phyloP scores from a whole-genome alignment of 2,797 vertebrate genomes.

The Lycodopsis pacificus region DNA sequence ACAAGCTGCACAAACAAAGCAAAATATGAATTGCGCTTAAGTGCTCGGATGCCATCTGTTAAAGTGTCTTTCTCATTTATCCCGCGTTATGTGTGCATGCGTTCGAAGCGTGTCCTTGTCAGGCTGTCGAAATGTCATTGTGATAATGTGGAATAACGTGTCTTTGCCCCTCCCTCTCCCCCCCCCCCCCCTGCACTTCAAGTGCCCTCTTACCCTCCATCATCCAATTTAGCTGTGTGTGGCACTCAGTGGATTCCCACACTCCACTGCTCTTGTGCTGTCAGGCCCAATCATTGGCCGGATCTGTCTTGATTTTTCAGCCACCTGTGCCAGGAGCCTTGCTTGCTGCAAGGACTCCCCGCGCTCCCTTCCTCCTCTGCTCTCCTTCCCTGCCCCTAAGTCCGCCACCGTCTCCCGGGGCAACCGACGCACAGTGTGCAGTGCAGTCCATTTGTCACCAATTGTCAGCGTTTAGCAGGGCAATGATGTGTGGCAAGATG shows the following conservation, averaged over 20 bases:
- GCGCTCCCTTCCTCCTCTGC: conserved; percentile 58
- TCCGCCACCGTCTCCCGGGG: conserved; percentile 85
- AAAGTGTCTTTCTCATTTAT: conserved; percentile 36
- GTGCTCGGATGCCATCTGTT: conserved; percentile 50
- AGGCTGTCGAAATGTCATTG: conserved; percentile 50
- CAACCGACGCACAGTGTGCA: conserved; percentile 86
- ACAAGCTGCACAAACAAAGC: conserved; percentile 45
- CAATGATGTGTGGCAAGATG: conserved; percentile 85
- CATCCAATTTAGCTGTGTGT: conserved; percentile 75
- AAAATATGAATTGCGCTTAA: conserved; percentile 36
- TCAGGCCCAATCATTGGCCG: conserved; percentile 69
- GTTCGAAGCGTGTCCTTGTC: conserved; percentile 50
- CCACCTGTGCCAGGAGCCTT: conserved; percentile 85
- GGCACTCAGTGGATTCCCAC: conserved; percentile 79
- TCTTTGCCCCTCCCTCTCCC: conserved; percentile 33
- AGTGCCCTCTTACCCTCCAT: conserved; percentile 56
- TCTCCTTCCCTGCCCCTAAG: conserved; percentile 67
- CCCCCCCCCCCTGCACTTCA: conserved; percentile 27
- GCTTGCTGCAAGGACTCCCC: conserved; percentile 62
- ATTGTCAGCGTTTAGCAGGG: conserved; percentile 91
- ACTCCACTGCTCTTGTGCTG: conserved; percentile 73
- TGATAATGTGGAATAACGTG: conserved; percentile 51
- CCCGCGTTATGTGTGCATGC: conserved; percentile 33
- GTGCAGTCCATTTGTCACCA: conserved; percentile 94
- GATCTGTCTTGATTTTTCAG: conserved; percentile 75